Evolutionary conservation across 2,888 invertebrate genomes (phyloP).

Genomic region (Ischnus inquisitorius): DNA sequence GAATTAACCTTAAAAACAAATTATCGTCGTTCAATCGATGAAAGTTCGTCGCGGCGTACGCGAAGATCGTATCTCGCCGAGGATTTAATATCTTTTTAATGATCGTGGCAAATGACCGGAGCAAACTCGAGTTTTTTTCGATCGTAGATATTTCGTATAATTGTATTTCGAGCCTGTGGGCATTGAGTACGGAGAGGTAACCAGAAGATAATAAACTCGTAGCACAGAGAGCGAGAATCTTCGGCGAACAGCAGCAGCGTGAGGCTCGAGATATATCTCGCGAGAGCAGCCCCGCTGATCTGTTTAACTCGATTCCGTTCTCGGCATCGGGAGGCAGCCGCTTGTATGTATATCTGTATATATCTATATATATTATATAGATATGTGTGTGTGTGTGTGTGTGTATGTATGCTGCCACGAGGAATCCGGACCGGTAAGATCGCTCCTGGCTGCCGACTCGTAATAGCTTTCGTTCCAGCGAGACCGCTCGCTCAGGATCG

Average conservation of each 20-base stretch:
- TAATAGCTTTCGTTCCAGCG: constrained; percentile 72
- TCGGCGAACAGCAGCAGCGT: constrained; percentile 9
- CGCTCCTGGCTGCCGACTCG: constrained; percentile 70
- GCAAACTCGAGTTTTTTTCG: neutral
- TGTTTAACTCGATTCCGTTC: constrained; percentile 67
- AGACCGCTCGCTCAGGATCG: constrained; percentile 68
- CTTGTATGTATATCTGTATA: constrained; percentile 1
- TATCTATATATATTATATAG: neutral
- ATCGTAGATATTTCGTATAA: constrained; percentile 38
- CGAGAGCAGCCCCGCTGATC: constrained; percentile 55
- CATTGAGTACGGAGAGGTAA: constrained; percentile 5
- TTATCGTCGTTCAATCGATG: neutral
- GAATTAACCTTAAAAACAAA: neutral
- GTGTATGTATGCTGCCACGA: constrained; percentile 55
- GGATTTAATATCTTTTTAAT: constrained; percentile 32
- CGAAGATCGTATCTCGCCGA: constrained; percentile 7
- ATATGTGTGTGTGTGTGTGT: neutral
- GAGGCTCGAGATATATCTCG: constrained; percentile 31
- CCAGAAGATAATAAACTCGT: constrained; percentile 33
- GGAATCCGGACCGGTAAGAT: constrained; percentile 73
- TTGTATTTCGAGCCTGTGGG: constrained; percentile 21
- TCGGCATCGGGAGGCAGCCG: constrained; percentile 52
- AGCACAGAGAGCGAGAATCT: constrained; percentile 17
- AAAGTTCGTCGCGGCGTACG: neutral
- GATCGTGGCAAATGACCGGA: constrained; percentile 20